phyloP scores from a whole-genome alignment of 1,140 invertebrate genomes.

The Callitettix versicolor region DNA sequence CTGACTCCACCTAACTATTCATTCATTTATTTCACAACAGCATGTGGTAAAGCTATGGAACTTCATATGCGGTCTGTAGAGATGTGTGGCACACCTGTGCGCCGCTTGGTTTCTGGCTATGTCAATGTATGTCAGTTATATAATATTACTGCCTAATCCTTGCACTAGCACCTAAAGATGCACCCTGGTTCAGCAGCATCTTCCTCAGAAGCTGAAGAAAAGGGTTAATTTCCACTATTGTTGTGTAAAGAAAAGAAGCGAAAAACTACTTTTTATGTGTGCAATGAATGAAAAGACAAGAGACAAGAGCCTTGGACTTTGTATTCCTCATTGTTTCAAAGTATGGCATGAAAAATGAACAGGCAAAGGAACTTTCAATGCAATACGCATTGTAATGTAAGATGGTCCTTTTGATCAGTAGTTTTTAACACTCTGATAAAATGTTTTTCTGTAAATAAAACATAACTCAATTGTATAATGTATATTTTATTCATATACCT shows the following conservation, averaged over 20 bases:
- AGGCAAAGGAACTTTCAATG: not conserved
- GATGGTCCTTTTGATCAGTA: not conserved
- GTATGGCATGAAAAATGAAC: not conserved
- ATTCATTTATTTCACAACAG: no score
- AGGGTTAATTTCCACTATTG: not conserved
- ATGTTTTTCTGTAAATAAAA: not conserved
- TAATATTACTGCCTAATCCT: not conserved
- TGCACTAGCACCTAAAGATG: not conserved
- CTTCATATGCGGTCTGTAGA: no score
- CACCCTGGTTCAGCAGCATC: not conserved
- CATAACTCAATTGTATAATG: not conserved
- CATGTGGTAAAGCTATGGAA: no score
- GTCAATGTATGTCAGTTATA: no score
- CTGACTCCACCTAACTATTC: no score
- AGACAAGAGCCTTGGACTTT: slow-evolving; percentile 1
- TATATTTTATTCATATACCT: slow-evolving; percentile 3
- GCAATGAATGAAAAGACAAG: not conserved
- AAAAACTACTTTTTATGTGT: not conserved
- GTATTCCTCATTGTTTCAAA: not conserved
- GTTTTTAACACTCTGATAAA: not conserved
- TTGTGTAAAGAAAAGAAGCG: not conserved
- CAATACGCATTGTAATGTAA: not conserved
- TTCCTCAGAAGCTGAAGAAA: not conserved
- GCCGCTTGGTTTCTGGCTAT: no score
- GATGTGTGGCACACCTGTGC: no score